Base-by-base conservation (phyloP, 2,888 invertebrate genomes). In the Agrochola macilenta region DNA sequence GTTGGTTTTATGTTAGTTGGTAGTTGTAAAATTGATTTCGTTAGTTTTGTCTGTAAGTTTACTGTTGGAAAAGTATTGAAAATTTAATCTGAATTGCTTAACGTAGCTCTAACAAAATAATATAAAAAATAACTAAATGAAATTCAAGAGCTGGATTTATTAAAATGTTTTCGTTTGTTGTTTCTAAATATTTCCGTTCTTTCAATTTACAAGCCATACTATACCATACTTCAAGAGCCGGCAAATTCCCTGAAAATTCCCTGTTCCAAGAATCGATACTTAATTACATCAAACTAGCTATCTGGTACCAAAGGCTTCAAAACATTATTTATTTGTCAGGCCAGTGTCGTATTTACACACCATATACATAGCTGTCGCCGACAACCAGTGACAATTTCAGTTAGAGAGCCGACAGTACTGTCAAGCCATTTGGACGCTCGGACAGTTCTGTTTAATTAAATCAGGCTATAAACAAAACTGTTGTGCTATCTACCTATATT, bases 381-480 rank as follows among this genome's bases (percentile, higher is more conserved):
- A 78, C 78, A 49, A 49, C 20, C 46, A 60, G 66, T 70, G 49
- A 70, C 66, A 77, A 76, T 70, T 81, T 70, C 54, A 69, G 54
- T 39, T 52, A 46, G 68, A 20, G 17, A 76, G 69, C 35, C 17
- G 58, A 76, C 69, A 76, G 60, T 49, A 61, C 72, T 71, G 83
- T 79, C 82, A 60, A 68, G 57, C 23, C 26, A 60, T 74, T 61
- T 35, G 46, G 26, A 30, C 30, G n/a, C 4, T 52, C 11, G 14
- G 68, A 68, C 65, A 71, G 52, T 65, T 63, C 57, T 61, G 70
- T 77, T 81, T 84, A 83, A 83, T 83, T 84, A 77, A 70, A 83
- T 14, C 68, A 5, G 23, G 49, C 49, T 43, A 57, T 84, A 68
- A 80, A 84, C 68, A 52, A 84, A 61, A 46, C 76, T 73, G 46